Evolutionary conservation across 2,888 invertebrate species (phyloP).

Genomic region (Marronus borbonicus): DNA sequence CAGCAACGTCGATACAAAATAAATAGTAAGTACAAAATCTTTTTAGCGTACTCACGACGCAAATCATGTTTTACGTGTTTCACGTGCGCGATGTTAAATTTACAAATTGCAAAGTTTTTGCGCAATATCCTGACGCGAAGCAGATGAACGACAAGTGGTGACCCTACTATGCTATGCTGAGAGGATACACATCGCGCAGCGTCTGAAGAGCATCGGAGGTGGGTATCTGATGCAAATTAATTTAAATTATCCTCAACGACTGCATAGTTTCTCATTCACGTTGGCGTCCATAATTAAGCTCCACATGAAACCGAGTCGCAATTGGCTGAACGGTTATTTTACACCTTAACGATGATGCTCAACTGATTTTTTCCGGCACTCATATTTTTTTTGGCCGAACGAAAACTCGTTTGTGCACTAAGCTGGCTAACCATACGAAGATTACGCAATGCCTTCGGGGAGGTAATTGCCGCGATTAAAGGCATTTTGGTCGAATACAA

Average conservation of each 20-base stretch:
- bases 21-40: too few species aligned
- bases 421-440: background rate
- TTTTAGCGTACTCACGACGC: background rate
- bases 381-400: slow-evolving; percentile 12
- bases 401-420: slow-evolving; percentile 5
- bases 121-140: background rate
- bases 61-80: slow-evolving; percentile 12
- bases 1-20: too few species aligned
- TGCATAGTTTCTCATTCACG: slow-evolving; percentile 63
- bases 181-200: background rate
- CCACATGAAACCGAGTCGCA: slow-evolving; percentile 24
- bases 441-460: slow-evolving; percentile 21
- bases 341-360: slow-evolving; percentile 43
- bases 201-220: slow-evolving; percentile 49
- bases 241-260: slow-evolving; percentile 67
- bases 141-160: background rate
- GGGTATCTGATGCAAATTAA: slow-evolving; percentile 68
- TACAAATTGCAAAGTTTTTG: background rate
- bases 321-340: slow-evolving; percentile 40
- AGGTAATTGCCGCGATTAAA: background rate
- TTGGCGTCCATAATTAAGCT: slow-evolving; percentile 56
- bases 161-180: background rate
- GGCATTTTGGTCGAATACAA: too few species aligned
- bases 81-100: background rate
- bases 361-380: background rate